Base-by-base conservation (phyloP, 2,888 invertebrate species). In the Andrena bicolor region DNA sequence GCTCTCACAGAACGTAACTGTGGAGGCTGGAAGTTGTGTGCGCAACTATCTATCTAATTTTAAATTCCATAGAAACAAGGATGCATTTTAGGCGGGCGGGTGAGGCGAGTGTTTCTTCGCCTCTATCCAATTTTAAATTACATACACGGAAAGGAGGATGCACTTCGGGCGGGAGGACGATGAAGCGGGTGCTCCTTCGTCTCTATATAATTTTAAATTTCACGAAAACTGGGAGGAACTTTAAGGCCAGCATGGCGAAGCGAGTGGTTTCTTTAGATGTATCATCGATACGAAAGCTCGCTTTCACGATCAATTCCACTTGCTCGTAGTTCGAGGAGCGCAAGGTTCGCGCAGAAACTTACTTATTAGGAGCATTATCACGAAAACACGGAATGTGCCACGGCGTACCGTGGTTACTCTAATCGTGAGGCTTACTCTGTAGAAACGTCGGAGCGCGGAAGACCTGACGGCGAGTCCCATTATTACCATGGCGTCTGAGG, bases 371-470 rank as follows among this genome's bases (percentile, higher is more conserved):
- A 63, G 26, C 35, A 26, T 49, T 64, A 49, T 61, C 28, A n/a
- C 56, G 63, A 49, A 68, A 68, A 69, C 63, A 16, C 48, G 20
- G 60, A 51, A 28, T 10, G 16, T n/a, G 66, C 58, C 41, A 49
- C 16, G 28, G 35, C 8, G 16, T 69, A 68, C 20, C 69, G 35
- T 23, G 63, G 56, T 69, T 76, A 41, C 56, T 23, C 63, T 69
- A 76, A 79, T 79, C 64, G 58, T 28, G 79, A 58, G 56, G 58
- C 63, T 79, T 69, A 56, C 56, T 26, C 28, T 35, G 16, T 23
- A 32, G 2, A 13, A 23, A 51, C 28, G 56, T 49, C 68, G 13
- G 10, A 20, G 5, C 13, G 10, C 20, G 23, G 26, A 56, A 28
- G 23, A 68, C 13, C 23, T 7, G 49, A 64, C 65, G 32, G 66